A percentile compares a stretch with the other conserved stretches of the same genome.
Conservation (phyloP, 2,888 invertebrate genomes). For the Eutolmus rufibarbis region DNA sequence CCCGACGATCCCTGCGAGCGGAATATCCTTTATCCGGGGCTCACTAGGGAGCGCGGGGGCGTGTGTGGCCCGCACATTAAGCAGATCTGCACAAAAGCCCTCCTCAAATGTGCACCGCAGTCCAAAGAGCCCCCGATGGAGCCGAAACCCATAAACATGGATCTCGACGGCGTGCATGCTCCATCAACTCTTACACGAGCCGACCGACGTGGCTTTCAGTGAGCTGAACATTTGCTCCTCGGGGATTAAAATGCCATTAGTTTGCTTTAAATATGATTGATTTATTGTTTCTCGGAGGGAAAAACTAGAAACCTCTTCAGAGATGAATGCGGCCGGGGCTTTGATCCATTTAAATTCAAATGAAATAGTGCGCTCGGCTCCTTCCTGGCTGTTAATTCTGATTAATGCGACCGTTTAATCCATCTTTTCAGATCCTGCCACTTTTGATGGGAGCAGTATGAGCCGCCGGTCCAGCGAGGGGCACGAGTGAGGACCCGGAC, state of each 20-base stretch:
- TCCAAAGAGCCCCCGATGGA: constrained; percentile 1
- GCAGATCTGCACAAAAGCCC: constrained; percentile 27
- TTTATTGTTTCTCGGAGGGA: constrained; percentile 45
- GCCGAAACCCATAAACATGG: constrained; percentile 28
- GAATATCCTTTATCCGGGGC: constrained; percentile 11
- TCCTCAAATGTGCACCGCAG: constrained; percentile 20
- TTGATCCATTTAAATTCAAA: constrained; percentile 41
- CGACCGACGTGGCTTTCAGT: neutral
- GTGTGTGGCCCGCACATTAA: neutral
- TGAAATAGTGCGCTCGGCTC: constrained; percentile 29
- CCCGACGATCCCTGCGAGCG: neutral
- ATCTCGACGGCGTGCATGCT: constrained; percentile 33
- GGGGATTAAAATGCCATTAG: constrained; percentile 46
- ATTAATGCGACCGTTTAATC: constrained; percentile 46
- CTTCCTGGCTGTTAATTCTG: constrained; percentile 42
- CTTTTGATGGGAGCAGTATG: constrained; percentile 27
- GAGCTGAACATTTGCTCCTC: constrained; percentile 36
- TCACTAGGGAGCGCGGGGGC: neutral
- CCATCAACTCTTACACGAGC: constrained; percentile 29
- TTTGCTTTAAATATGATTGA: constrained; percentile 48
- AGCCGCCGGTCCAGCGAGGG: neutral
- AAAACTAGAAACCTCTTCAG: constrained; percentile 35
- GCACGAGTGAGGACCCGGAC: neutral
- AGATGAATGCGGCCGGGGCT: constrained; percentile 16
- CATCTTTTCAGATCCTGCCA: constrained; percentile 43